These are phyloP conservation scores for Hemicentrotus pulcherrimus DNA, from an alignment of 35 echinoderm and acorn worm species.

Conservation along the genomic window DNA sequence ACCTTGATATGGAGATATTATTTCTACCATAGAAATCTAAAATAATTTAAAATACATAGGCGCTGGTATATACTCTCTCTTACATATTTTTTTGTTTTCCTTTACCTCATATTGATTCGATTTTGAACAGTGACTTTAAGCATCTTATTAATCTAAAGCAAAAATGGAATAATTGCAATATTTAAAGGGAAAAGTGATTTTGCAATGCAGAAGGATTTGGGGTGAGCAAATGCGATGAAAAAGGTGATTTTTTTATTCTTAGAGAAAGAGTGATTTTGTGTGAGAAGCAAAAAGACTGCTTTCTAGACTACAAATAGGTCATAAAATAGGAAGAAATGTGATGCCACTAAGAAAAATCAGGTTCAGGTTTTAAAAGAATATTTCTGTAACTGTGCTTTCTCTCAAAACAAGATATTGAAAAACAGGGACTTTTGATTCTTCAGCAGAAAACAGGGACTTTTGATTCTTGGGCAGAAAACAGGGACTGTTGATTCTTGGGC, in stretches of 20 bases:
- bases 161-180: background rate
- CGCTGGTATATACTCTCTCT: too few relatives aligned
- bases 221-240: constrained; percentile 9
- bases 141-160: background rate
- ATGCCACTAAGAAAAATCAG: background rate
- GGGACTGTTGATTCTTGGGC: background rate
- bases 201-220: background rate
- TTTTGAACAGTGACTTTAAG: background rate
- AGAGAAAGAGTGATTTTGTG: constrained; percentile 8
- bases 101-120: background rate
- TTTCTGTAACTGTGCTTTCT: background rate
- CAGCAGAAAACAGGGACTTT: too few relatives aligned
- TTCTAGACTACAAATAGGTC: background rate
- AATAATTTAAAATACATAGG: too few relatives aligned
- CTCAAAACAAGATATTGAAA: background rate
- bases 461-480: background rate
- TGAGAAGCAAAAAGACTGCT: background rate
- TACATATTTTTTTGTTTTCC: too few relatives aligned
- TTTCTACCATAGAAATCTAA: too few relatives aligned
- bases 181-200: background rate
- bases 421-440: too few relatives aligned
- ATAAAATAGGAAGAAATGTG: background rate
- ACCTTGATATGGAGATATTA: too few relatives aligned
- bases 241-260: background rate
- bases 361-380: background rate